Evolutionary conservation across 2,888 invertebrate species (phyloP), one percentile per base, ranked within the genome.

Genomic region (Stegana nigrithorax): DNA sequence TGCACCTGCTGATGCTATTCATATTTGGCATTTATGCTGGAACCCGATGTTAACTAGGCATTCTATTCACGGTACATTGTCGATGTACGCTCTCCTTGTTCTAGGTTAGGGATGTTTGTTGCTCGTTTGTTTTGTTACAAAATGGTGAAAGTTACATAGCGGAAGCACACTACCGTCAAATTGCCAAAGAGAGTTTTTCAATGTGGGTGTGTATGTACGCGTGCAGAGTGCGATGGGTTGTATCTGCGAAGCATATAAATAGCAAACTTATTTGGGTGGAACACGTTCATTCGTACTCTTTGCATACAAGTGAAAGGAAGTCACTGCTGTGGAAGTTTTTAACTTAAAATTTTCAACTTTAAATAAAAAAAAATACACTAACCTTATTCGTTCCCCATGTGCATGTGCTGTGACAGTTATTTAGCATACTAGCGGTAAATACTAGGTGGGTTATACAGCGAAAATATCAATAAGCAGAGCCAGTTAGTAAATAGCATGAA

Each of bases 241-340:
- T n/a, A n/a, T n/a, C n/a, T n/a, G n/a, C n/a, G n/a, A n/a, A 8
- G 25, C 62, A 59, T 75, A 75, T 79, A 75, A 75, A 75, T 78
- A 79, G 78, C 67, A 70, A 65, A 69, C 65, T 65, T 51, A 27
- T 27, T 51, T 51, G 51, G 51, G 27, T 51, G 51, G 27, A 51
- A 14, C 8, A 51, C 51, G 27, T 51, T 51, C 17, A 14, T 17
- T 67, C 69, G 67, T 66, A 61, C 67, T 69, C 65, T 69, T 69
- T 59, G 67, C 62, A 64, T 60, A 64, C 59, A 67, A 61, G 51
- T 63, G 62, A 61, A 45, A 29, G 23, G 23, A 51, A 51, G 55
- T 56, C 47, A 57, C 59, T 62, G 47, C 47, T 29, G 36, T 39
- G 61, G 26, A 60, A 19, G 10, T 55, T 36, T 25, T 10, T 6